These are phyloP conservation scores for Bostrychus sinensis DNA, from an alignment of 2,113 vertebrate species.

Conservation along the genomic window DNA sequence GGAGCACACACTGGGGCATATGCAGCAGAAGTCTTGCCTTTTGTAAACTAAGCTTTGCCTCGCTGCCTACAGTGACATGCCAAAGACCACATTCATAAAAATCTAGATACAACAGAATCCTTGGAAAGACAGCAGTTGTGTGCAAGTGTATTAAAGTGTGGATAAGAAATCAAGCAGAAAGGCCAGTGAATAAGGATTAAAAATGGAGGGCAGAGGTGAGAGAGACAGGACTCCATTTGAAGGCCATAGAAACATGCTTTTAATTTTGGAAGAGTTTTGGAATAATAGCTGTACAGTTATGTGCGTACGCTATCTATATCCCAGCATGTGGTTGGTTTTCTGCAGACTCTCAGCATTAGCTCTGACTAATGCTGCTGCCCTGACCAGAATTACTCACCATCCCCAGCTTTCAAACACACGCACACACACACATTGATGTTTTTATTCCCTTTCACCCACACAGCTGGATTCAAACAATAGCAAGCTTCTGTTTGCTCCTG, in stretches of 20 bases:
- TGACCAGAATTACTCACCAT: constrained; percentile 1
- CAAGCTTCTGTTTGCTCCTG: constrained; percentile 30
- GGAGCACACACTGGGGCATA: no score
- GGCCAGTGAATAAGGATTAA: no score
- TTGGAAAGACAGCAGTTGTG: background rate
- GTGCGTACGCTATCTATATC: background rate
- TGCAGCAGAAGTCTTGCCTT: background rate
- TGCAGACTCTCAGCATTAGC: constrained; percentile 3
- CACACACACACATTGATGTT: background rate
- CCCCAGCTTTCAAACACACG: constrained; percentile 13
- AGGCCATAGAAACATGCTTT: background rate
- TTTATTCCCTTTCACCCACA: constrained; percentile 9
- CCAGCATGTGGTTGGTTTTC: constrained; percentile 8
- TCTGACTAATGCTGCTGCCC: constrained; percentile 9
- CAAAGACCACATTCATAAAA: background rate
- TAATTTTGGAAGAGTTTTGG: background rate
- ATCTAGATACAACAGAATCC: background rate
- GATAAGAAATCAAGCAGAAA: background rate
- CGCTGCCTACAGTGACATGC: background rate
- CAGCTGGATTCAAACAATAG: constrained; percentile 35
- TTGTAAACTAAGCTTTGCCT: background rate
- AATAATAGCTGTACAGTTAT: background rate
- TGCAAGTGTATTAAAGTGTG: background rate
- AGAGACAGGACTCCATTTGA: background rate
- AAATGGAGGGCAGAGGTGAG: background rate